Evolutionary conservation across 2,888 invertebrate species (phyloP).

Genomic region (Malthinus seriepunctatus): DNA sequence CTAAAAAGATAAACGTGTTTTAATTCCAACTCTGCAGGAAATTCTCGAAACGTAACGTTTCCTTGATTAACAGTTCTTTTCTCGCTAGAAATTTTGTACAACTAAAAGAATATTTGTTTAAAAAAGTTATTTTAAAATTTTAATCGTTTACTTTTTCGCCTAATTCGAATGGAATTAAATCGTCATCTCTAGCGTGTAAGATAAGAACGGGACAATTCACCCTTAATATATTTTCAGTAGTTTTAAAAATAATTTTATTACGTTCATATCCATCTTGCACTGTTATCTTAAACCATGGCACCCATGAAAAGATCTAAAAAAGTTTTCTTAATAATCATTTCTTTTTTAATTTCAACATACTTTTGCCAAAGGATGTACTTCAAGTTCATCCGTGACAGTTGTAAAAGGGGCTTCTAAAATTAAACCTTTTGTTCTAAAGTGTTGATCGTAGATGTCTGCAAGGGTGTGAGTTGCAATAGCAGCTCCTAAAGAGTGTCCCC

Average conservation of each 20-base stretch:
- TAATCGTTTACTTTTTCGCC: conserved; percentile 39
- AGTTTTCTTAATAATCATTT: not conserved
- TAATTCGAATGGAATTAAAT: conserved; percentile 41
- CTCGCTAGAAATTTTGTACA: conserved; percentile 66
- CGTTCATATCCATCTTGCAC: conserved; percentile 41
- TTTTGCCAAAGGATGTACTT: conserved; percentile 7
- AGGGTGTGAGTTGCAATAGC: conserved; percentile 44
- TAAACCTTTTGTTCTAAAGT: conserved; percentile 38
- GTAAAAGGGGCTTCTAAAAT: conserved; percentile 48
- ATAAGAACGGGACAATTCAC: conserved; percentile 49
- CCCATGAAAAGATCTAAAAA: conserved; percentile 46
- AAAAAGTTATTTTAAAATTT: not conserved
- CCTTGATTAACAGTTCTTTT: conserved; percentile 64
- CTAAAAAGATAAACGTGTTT: conserved; percentile 88
- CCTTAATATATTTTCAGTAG: conserved; percentile 39
- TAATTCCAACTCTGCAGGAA: conserved; percentile 65
- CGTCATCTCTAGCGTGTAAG: conserved; percentile 47
- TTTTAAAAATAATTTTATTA: conserved; percentile 45
- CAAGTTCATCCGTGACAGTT: conserved; percentile 42
- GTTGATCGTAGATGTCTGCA: conserved; percentile 32
- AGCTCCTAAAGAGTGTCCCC: conserved; percentile 50
- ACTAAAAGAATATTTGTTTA: conserved; percentile 53
- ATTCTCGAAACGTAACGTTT: conserved; percentile 71
- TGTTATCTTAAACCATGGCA: conserved; percentile 46
- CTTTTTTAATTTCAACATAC: conserved; percentile 4